Evolutionary conservation across 2,888 invertebrate genomes (phyloP), one percentile per base, ranked within the genome.

Genomic region (Mactromeris polynyma): DNA sequence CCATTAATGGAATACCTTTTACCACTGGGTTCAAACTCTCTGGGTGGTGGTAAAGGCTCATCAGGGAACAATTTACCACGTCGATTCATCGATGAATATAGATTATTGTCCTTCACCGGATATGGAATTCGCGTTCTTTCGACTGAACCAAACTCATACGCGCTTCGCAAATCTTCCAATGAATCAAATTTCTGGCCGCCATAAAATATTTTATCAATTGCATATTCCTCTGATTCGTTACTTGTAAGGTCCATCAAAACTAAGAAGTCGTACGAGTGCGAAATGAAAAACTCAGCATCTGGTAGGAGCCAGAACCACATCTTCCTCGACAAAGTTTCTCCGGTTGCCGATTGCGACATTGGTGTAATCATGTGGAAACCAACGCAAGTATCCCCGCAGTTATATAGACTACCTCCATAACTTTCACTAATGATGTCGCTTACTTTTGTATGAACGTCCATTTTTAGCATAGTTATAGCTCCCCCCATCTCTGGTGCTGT

Each of bases 1-100:
- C 94, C 95, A n/a, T 93, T 83, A 1, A 96, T 93, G 0, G 92
- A 93, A 90, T 95, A 96, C 19, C 96, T 91, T 87, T 94, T 94
- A 1, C 96, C 96, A 51, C 94, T 94, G 2, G 95, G 95, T 83
- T 95, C 95, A 38, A 93, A 92, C 64, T 93, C 90, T n/a, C 85
- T 38, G 19, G 95, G 94, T 11, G 94, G 94, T 19, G 92, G 87
- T 80, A 94, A 83, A 9, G 87, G 84, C 31, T 91, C 85, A 11
- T 90, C 88, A 0, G 93, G 93, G 77, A 93, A 93, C 1, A 90
- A 80, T 2, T 83, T 86, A 2, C 93, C 92, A 0, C 92, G 90
- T 79, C 83, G 81, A 38, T 91, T 84, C 81, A 93, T 87, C 26
- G 87, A 81, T 1, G 92, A 93, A 58, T 88, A 92, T 1, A 80